These are phyloP conservation scores for Hoplostethus mediterraneus DNA, from an alignment of 2,797 vertebrate species.

Conservation along the genomic window DNA sequence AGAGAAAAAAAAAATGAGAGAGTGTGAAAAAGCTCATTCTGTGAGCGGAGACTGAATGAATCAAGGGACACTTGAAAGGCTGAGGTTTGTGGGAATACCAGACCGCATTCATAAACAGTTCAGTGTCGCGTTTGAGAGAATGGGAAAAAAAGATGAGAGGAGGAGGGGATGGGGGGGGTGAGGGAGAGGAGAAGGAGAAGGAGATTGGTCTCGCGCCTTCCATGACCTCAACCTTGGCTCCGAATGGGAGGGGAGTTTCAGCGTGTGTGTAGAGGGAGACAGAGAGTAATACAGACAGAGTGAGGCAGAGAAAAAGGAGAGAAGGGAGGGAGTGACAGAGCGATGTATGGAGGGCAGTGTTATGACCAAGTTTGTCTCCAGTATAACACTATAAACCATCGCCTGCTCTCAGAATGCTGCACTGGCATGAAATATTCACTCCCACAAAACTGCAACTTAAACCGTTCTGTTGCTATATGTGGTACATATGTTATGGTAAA, in stretches of 20 bases:
- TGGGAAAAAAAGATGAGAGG: not conserved
- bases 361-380: constrained; percentile 27
- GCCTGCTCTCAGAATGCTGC: constrained; percentile 21
- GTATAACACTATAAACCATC: constrained; percentile 30
- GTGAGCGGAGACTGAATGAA: constrained; percentile 4
- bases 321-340: constrained; percentile 3
- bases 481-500: too few species aligned
- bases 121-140: not conserved
- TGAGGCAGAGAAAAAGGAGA: not conserved
- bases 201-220: not conserved
- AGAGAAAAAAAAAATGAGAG: constrained; percentile 14
- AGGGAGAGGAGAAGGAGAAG: not conserved
- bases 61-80: constrained; percentile 6
- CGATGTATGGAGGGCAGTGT: constrained; percentile 1
- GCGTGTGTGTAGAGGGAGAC: not conserved
- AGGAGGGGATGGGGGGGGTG: not conserved
- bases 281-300: constrained; percentile 6
- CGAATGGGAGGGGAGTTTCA: not conserved
- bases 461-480: constrained; percentile 12
- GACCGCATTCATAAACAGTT: constrained; percentile 28
- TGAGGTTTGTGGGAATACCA: not conserved
- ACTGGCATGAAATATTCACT: constrained; percentile 39
- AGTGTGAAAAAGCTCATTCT: constrained; percentile 7
- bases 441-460: constrained; percentile 26
- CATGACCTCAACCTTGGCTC: constrained; percentile 25